These are phyloP conservation scores for Neolamprologus fasciatus DNA, from an alignment of 2,113 vertebrate genomes.

Conservation along the genomic window DNA sequence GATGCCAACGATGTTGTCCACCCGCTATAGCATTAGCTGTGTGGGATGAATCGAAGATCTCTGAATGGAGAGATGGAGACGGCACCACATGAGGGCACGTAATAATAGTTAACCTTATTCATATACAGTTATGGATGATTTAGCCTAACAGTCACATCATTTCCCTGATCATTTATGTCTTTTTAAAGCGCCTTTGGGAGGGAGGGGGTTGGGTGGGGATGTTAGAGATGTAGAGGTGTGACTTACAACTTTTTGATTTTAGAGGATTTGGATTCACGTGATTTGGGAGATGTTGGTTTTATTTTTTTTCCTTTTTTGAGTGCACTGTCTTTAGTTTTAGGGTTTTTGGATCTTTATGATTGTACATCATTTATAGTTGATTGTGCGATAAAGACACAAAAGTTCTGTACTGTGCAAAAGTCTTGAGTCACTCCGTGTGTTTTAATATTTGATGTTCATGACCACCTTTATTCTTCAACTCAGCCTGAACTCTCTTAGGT, in stretches of 20 bases:
- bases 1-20: accelerated
- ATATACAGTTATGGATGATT: not conserved
- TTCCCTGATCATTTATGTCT: not conserved
- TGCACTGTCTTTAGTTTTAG: not conserved
- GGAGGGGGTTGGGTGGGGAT: not conserved
- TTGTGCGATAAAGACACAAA: not conserved
- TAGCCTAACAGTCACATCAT: not conserved
- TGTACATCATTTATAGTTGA: not conserved
- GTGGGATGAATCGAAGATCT: not conserved
- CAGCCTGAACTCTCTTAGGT: not conserved
- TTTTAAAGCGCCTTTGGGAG: not conserved
- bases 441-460: not conserved
- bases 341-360: not conserved
- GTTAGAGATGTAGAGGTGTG: not conserved
- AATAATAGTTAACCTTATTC: not conserved
- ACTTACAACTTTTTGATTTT: not conserved
- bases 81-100: not conserved
- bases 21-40: not conserved
- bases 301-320: accelerated
- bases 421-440: not conserved
- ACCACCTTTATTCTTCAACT: not conserved
- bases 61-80: not conserved
- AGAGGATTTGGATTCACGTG: not conserved
- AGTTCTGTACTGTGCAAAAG: not conserved
- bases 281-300: not conserved